Evolutionary conservation across 2,113 vertebrate genomes (phyloP).

Genomic region (Gymnorhina tibicen): DNA sequence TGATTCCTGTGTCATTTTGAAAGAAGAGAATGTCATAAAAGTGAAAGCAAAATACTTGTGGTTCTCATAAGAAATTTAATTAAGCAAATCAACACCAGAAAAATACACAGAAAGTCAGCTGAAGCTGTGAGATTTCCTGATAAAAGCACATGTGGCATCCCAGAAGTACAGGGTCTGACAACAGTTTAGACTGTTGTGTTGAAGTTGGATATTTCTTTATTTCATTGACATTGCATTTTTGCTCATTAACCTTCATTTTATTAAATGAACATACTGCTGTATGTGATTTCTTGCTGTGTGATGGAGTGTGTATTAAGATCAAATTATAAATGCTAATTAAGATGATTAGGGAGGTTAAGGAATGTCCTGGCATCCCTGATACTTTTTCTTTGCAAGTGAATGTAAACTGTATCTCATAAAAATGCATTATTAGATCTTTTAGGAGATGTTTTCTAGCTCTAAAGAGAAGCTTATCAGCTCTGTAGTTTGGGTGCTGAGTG

Average conservation of each 20-base stretch:
- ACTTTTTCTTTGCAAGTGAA: neutral
- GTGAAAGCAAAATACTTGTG: neutral
- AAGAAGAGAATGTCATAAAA: neutral
- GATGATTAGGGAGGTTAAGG: neutral
- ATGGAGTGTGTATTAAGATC: neutral
- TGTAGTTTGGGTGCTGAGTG: neutral
- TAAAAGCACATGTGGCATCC: neutral
- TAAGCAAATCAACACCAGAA: neutral
- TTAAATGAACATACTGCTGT: neutral
- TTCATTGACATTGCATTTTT: neutral
- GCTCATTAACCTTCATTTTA: neutral
- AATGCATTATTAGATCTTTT: neutral
- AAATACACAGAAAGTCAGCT: neutral
- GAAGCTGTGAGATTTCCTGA: neutral
- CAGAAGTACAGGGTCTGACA: neutral
- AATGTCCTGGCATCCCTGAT: neutral
- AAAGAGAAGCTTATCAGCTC: neutral
- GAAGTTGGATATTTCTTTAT: neutral
- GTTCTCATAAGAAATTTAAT: neutral
- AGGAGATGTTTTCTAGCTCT: neutral
- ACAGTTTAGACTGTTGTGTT: neutral
- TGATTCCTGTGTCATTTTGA: neutral
- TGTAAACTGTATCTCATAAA: neutral
- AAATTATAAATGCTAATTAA: neutral
- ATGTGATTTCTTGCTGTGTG: neutral